A percentile compares a stretch with the other conserved stretches of the same genome.
phyloP scores from a whole-genome alignment of 2,113 vertebrate genomes.

The Ranitomeya imitator region DNA sequence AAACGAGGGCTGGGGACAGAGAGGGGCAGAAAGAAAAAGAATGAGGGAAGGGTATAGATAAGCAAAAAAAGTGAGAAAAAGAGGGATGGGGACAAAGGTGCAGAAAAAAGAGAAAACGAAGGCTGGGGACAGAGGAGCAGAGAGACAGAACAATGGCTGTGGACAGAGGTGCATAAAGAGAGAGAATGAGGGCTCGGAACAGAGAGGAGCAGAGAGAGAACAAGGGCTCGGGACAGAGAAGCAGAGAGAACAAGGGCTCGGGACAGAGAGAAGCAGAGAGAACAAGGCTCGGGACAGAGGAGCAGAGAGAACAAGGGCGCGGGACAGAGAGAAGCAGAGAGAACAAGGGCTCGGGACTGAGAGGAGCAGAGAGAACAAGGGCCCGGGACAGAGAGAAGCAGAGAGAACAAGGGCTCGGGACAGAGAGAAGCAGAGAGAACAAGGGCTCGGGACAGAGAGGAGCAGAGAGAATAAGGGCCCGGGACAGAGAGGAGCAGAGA shows the following conservation, averaged over 20 bases:
- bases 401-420: too few relatives aligned
- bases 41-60: background rate
- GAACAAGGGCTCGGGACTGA: too few relatives aligned
- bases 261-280: background rate
- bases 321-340: too few relatives aligned
- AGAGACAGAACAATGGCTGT: background rate
- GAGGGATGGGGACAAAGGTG: background rate
- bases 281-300: too few relatives aligned
- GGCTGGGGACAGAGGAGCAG: background rate
- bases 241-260: background rate
- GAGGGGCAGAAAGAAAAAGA: background rate
- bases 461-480: too few relatives aligned
- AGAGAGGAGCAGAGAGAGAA: background rate
- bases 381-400: too few relatives aligned
- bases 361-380: too few relatives aligned
- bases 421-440: too few relatives aligned
- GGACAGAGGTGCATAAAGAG: background rate
- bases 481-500: too few relatives aligned
- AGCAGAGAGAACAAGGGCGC: too few relatives aligned
- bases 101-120: background rate
- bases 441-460: too few relatives aligned
- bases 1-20: background rate
- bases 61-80: background rate
- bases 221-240: background rate
- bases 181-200: background rate